Percentiles rank a stretch among this genome's conserved stretches.
Evolutionary conservation across 2,888 invertebrate species (phyloP).

Genomic region (Tortricodes alternella): DNA sequence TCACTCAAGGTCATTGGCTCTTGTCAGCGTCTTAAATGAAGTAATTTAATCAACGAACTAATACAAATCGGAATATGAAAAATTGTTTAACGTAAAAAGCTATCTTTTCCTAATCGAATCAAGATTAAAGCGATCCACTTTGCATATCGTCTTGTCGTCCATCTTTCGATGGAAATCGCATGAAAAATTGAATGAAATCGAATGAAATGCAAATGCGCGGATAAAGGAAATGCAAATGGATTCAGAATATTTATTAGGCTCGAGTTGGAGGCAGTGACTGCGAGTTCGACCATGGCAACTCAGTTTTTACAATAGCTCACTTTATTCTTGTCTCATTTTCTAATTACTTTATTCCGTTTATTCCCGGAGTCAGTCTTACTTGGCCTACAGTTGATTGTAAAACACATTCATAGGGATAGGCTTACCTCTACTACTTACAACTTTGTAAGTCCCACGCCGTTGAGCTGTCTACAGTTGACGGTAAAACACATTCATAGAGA

Average conservation of each 20-base stretch:
- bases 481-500: no score
- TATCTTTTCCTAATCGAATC: constrained; percentile 9
- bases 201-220: constrained; percentile 45
- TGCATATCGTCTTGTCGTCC: constrained; percentile 24
- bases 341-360: no score
- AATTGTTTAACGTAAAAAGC: background rate
- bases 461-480: no score
- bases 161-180: constrained; percentile 27
- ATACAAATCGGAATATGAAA: background rate
- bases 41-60: background rate
- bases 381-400: no score
- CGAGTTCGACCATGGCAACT: background rate
- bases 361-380: no score
- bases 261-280: constrained; percentile 6
- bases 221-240: constrained; percentile 37
- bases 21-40: no score
- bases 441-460: no score
- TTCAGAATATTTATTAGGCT: constrained; percentile 44
- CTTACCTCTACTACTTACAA: no score
- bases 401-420: no score
- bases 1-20: no score
- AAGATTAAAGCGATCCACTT: constrained; percentile 12
- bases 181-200: constrained; percentile 35
- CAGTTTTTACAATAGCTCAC: no score
- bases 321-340: no score